A percentile compares a stretch with the other conserved stretches of the same genome.
These are phyloP conservation scores for Neostethus bicornis DNA, from an alignment of 2,797 vertebrate genomes.

Conservation along the genomic window DNA sequence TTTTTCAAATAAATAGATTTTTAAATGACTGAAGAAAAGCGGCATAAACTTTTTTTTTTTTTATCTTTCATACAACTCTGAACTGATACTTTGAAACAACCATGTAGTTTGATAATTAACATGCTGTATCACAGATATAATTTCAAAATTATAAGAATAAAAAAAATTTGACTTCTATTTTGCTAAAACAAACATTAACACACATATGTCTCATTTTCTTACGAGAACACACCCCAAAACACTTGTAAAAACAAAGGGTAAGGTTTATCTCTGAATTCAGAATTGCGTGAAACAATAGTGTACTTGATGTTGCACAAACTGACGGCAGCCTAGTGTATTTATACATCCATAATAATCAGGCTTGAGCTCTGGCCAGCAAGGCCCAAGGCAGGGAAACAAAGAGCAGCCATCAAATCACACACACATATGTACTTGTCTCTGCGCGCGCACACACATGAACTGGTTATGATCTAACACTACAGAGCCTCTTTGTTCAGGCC, in stretches of 20 bases:
- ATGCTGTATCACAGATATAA: constrained; percentile 20
- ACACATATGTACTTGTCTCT: constrained; percentile 44
- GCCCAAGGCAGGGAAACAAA: constrained; percentile 74
- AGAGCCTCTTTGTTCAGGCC: constrained; percentile 72
- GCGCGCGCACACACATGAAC: constrained; percentile 16
- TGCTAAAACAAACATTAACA: constrained; percentile 41
- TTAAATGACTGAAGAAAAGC: too few relatives aligned
- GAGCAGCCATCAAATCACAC: constrained; percentile 66
- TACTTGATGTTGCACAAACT: constrained; percentile 68
- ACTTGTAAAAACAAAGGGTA: constrained; percentile 52
- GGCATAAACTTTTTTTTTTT: too few relatives aligned
- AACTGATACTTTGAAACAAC: not conserved
- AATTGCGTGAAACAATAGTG: constrained; percentile 72
- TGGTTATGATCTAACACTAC: constrained; percentile 59
- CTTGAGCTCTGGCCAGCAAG: constrained; percentile 68
- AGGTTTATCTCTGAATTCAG: constrained; percentile 69
- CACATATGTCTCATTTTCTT: constrained; percentile 40
- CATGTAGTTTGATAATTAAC: constrained; percentile 1
- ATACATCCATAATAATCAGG: constrained; percentile 78
- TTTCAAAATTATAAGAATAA: constrained; percentile 13
- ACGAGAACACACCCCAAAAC: constrained; percentile 43
- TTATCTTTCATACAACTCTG: too few relatives aligned
- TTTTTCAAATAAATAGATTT: too few relatives aligned
- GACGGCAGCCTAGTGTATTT: constrained; percentile 77
- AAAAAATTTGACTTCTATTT: constrained; percentile 14